Percentiles rank a stretch among this genome's conserved stretches.
phyloP scores from a whole-genome alignment of 2,888 invertebrate species.

The Teleiodes luculella region DNA sequence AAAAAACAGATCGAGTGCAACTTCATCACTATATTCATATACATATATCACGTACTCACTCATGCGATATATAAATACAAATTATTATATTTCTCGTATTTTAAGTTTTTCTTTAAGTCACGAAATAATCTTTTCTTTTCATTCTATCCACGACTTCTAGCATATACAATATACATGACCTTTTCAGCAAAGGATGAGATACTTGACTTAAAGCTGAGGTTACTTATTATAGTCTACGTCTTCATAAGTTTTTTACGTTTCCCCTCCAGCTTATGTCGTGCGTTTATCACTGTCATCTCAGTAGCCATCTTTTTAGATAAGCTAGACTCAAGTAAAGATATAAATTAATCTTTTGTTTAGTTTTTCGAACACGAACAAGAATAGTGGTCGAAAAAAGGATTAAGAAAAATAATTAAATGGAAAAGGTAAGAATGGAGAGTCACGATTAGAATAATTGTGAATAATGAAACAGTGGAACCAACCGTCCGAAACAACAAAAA shows the following conservation, averaged over 20 bases:
- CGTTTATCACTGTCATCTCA: neutral
- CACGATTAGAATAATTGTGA: too few species aligned
- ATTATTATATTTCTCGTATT: neutral
- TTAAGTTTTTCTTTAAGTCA: neutral
- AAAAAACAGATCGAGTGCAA: too few species aligned
- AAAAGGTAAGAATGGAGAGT: too few species aligned
- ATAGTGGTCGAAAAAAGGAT: too few species aligned
- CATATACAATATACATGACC: neutral
- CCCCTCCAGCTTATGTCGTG: neutral
- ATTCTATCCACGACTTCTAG: neutral
- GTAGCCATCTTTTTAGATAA: too few species aligned
- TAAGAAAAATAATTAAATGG: too few species aligned
- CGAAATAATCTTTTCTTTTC: neutral
- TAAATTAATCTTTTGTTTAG: too few species aligned
- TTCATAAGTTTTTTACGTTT: neutral
- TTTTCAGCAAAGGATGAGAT: neutral
- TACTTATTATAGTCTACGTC: neutral
- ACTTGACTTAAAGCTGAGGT: slow-evolving; percentile 4
- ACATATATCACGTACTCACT: neutral
- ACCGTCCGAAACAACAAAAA: too few species aligned
- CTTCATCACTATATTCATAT: neutral
- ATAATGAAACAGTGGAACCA: too few species aligned
- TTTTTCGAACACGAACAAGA: too few species aligned
- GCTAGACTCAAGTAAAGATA: too few species aligned
- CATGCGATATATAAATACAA: neutral